These are phyloP conservation scores for Struthio camelus DNA, from an alignment of 2,113 vertebrate species.

Conservation along the genomic window DNA sequence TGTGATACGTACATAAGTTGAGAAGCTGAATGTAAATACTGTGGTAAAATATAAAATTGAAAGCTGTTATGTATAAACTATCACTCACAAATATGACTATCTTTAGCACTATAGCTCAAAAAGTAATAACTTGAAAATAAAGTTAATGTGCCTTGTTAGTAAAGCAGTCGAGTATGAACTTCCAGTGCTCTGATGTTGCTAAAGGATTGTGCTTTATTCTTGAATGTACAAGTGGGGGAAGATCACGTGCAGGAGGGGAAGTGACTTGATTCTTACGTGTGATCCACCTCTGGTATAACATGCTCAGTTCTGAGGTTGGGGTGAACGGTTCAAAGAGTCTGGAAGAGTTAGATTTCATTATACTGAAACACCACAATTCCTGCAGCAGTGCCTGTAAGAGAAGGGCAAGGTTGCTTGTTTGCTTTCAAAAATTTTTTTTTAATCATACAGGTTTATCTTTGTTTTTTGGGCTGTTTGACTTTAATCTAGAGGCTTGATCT, in stretches of 20 bases:
- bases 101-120: background rate
- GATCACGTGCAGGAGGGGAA: background rate
- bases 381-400: background rate
- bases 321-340: background rate
- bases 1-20: background rate
- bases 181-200: background rate
- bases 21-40: background rate
- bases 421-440: background rate
- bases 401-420: background rate
- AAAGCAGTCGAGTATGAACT: background rate
- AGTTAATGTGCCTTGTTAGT: background rate
- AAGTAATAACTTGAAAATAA: background rate
- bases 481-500: background rate
- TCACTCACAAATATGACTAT: no score
- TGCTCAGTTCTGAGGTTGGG: background rate
- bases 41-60: background rate
- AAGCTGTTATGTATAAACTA: accelerated
- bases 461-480: background rate
- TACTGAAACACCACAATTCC: background rate
- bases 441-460: background rate
- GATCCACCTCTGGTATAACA: background rate
- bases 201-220: background rate
- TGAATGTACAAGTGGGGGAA: background rate
- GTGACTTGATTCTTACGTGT: background rate
- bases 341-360: background rate